These are phyloP conservation scores for Cassiopea xamachana DNA, from an alignment of 30 jellyfish, hydroid and myxozoan species.

Conservation along the genomic window DNA sequence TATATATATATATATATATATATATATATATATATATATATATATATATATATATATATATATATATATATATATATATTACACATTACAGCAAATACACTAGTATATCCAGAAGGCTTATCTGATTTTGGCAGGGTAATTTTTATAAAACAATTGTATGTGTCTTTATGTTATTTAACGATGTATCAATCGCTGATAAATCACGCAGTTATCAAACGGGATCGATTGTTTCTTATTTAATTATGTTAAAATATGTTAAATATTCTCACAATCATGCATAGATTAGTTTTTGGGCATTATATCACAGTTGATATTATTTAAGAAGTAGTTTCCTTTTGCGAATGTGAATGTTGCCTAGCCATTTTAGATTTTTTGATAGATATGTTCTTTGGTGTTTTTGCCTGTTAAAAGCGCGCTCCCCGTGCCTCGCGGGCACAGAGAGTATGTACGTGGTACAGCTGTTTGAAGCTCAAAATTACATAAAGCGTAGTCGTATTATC, in stretches of 20 bases:
- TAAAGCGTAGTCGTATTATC: too few species aligned
- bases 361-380: conserved; percentile 20
- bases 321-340: conserved; percentile 50
- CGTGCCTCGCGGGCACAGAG: not conserved
- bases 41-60: not conserved
- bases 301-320: conserved; percentile 72
- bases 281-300: conserved; percentile 62
- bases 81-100: too few species aligned
- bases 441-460: conserved; percentile 19
- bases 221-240: conserved; percentile 63
- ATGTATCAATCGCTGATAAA: conserved; percentile 59
- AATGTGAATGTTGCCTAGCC: conserved; percentile 54
- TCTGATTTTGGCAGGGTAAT: conserved; percentile 65
- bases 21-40: too few species aligned
- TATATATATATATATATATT: not conserved
- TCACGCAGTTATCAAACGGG: conserved; percentile 69
- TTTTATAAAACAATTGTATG: conserved; percentile 64
- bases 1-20: too few species aligned
- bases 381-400: conserved; percentile 42
- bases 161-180: conserved; percentile 73
- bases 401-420: conserved; percentile 36
- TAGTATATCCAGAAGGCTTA: not conserved
- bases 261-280: conserved; percentile 43
- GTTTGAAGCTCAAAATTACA: not conserved
- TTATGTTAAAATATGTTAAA: conserved; percentile 54